phyloP scores from a whole-genome alignment of 2,797 vertebrate species.

The Tokudaia muenninki region DNA sequence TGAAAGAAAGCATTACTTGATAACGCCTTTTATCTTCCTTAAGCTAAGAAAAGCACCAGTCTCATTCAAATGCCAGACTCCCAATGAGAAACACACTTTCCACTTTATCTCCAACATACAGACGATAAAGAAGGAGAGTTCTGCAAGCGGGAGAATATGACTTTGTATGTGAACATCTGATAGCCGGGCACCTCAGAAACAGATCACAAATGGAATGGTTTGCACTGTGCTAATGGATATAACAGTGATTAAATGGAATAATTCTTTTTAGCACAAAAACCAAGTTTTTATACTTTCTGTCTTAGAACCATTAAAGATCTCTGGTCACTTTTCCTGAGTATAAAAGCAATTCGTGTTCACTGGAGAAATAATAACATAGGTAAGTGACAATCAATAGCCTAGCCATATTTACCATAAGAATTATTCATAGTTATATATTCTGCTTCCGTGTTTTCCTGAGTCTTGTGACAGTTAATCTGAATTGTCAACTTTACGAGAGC shows the following conservation, averaged over 20 bases:
- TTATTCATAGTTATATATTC: neutral
- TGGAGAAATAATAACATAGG: constrained; percentile 36
- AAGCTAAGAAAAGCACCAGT: constrained; percentile 72
- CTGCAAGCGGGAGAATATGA: constrained; percentile 55
- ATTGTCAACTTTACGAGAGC: neutral
- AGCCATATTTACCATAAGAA: constrained; percentile 46
- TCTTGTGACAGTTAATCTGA: neutral
- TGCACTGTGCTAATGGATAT: constrained; percentile 15
- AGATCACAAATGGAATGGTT: constrained; percentile 7
- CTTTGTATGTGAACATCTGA: constrained; percentile 66
- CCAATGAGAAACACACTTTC: constrained; percentile 73
- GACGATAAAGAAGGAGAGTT: constrained; percentile 61
- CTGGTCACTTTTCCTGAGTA: constrained; percentile 47
- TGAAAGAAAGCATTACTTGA: constrained; percentile 80
- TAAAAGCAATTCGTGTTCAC: constrained; percentile 32
- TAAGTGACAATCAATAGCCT: constrained; percentile 42
- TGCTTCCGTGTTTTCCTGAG: neutral
- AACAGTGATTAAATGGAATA: constrained; percentile 48
- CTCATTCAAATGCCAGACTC: constrained; percentile 75
- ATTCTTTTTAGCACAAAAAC: constrained; percentile 60
- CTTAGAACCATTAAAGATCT: neutral
- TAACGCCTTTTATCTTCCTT: constrained; percentile 80
- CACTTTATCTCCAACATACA: constrained; percentile 72
- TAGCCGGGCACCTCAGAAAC: constrained; percentile 53
- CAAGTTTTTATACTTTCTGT: constrained; percentile 58